Percentiles rank a stretch among this genome's conserved stretches.
phyloP scores from a whole-genome alignment of 2,797 vertebrate genomes.

The Otus scops region DNA sequence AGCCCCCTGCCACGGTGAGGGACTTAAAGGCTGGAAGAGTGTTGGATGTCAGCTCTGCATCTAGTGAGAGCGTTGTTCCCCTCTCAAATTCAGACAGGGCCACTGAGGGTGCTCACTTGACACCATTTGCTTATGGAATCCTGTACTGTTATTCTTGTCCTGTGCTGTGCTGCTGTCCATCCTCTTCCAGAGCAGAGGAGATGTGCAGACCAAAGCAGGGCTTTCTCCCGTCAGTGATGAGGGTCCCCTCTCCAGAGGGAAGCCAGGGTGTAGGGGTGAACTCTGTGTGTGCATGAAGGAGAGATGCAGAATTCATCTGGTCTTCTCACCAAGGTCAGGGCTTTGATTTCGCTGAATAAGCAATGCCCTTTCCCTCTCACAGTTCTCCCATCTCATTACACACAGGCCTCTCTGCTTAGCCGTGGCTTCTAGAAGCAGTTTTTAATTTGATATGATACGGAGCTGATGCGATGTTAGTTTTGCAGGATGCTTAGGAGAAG shows the following conservation, averaged over 20 bases:
- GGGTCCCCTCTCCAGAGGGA: neutral
- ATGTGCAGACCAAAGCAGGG: neutral
- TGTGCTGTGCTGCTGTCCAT: neutral
- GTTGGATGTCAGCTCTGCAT: neutral
- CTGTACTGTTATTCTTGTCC: neutral
- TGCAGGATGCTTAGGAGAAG: neutral
- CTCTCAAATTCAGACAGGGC: neutral
- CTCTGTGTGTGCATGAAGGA: neutral
- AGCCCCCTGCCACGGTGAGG: neutral
- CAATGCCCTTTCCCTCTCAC: neutral
- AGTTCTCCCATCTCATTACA: neutral
- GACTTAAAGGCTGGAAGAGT: neutral
- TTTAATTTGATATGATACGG: neutral
- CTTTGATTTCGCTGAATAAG: neutral
- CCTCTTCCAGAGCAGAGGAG: neutral
- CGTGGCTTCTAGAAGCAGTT: neutral
- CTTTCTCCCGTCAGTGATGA: neutral
- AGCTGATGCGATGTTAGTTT: neutral
- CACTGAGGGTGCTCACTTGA: neutral
- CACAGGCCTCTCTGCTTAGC: neutral
- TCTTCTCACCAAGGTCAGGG: conserved; percentile 16
- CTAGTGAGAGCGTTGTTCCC: fast-evolving
- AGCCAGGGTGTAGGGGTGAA: neutral
- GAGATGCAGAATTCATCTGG: neutral
- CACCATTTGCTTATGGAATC: neutral